Evolutionary conservation across 2,888 invertebrate genomes (phyloP), one percentile per base, ranked within the genome.

Genomic region (Hydrotaea diabolus): DNA sequence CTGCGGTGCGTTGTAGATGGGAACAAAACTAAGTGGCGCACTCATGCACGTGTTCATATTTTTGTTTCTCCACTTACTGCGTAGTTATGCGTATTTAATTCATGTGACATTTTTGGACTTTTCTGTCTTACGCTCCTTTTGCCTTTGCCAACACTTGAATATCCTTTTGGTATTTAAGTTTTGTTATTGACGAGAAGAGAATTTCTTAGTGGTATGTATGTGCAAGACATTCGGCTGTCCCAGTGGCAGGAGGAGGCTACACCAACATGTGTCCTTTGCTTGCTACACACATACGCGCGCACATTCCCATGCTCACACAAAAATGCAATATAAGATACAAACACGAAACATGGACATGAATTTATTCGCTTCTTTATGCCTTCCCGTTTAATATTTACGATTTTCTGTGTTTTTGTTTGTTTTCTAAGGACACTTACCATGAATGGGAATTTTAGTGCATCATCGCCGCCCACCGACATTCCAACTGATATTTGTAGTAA

Each of bases 401-500:
- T 17, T 62, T 31, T 31, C 31, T 7, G 31, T 31, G 43, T 66
- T 66, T 69, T 69, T 69, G 69, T 69, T 46, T 43, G 15, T 23
- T 46, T n/a, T 43, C 69, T 21, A 23, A 69, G 46, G 46, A 69
- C 69, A 43, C 46, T 21, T 69, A n/a, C n/a, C n/a, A 23, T 69
- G 69, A 46, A n/a, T 69, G 69, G 5, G 31, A 62, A 4, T 39
- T 39, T 4, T 31, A 31, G 39, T 66, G 36, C 36, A 64, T 31
- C n/a, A 31, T 31, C 31, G 7, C 7, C 31, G 3, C 2, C 31
- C 31, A 31, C 31, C 31, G 31, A 31, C 31, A 31, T 31, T 31
- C 31, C 3, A 31, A 31, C 31, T 4, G 3, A 31, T 4, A 31
- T 31, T n/a, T n/a, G n/a, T n/a, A 31, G 2, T 31, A 31, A 31